Percentiles rank a stretch among this genome's conserved stretches.
These are phyloP conservation scores for Dioctria rufipes DNA, from an alignment of 2,888 invertebrate species.

Conservation along the genomic window DNA sequence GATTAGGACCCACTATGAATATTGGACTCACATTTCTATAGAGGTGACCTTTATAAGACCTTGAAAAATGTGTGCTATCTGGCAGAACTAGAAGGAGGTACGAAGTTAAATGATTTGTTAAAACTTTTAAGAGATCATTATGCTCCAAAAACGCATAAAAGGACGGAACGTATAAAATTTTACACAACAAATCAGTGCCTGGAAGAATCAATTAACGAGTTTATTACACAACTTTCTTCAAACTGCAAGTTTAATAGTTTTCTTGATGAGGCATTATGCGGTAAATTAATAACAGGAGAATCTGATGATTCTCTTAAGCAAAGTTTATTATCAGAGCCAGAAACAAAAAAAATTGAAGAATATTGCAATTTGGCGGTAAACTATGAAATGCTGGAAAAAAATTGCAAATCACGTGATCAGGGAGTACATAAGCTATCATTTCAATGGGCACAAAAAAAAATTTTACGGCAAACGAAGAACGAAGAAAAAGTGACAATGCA, in stretches of 20 bases:
- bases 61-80: too few species aligned
- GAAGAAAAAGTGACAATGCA: too few species aligned
- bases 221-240: not conserved
- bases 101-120: too few species aligned
- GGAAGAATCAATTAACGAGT: not conserved
- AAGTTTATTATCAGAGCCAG: not conserved
- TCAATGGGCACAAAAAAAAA: too few species aligned
- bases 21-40: too few species aligned
- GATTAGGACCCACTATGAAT: too few species aligned
- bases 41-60: too few species aligned
- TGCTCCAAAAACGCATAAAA: constrained; percentile 11
- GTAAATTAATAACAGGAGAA: not conserved
- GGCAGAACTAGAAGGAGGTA: too few species aligned
- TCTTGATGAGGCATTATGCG: constrained; percentile 13
- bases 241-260: not conserved
- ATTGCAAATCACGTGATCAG: not conserved
- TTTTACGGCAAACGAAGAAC: too few species aligned
- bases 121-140: constrained; percentile 2
- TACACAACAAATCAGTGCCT: not conserved
- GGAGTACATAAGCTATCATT: not conserved
- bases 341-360: not conserved
- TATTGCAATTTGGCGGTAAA: not conserved
- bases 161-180: constrained; percentile 1
- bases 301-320: not conserved
- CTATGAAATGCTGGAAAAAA: constrained; percentile 3